Evolutionary conservation across 2,888 invertebrate genomes (phyloP), one percentile per base, ranked within the genome.

Genomic region (Drosophila anceps): DNA sequence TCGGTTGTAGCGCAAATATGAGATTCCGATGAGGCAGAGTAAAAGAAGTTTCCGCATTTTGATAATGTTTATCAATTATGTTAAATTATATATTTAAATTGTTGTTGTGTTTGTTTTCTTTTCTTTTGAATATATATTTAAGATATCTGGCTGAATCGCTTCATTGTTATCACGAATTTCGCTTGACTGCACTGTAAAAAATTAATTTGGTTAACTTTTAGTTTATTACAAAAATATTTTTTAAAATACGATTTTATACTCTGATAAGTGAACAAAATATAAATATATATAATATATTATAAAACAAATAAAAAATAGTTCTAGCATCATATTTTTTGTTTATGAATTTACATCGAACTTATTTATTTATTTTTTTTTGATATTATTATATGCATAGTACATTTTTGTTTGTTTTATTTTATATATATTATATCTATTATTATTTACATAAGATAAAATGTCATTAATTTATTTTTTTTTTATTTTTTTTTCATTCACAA

Each of bases 121-220:
- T 46, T 24, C 4, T 24, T 24, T n/a, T 39, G 35, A 33, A 20
- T 35, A 54, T 55, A 39, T 54, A 39, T 55, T 64, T 55, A 58
- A 54, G 15, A 27, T 31, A 46, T 50, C 44, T 29, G 50, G 13
- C 51, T 9, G 33, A 51, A 5, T 15, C 12, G 69, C 63, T 61
- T 64, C 77, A 77, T 78, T 43, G 50, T 37, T 54, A 55, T 67
- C 46, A 65, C 24, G n/a, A 20, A 27, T 57, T 48, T 31, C 6
- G 20, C n/a, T 44, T 18, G 43, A 29, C 58, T 50, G 60, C 68
- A 82, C 82, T 82, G 82, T 0, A 82, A 82, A 27, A 79, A 80
- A 68, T 29, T 2, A 29, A n/a, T 9, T 9, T n/a, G 15, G 7
- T n/a, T 20, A 15, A 46, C 24, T 51, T 51, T 20, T 27, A 27